Conservation (phyloP, 92 coral and sea anemone species). For the Parazoanthus swiftii region DNA sequence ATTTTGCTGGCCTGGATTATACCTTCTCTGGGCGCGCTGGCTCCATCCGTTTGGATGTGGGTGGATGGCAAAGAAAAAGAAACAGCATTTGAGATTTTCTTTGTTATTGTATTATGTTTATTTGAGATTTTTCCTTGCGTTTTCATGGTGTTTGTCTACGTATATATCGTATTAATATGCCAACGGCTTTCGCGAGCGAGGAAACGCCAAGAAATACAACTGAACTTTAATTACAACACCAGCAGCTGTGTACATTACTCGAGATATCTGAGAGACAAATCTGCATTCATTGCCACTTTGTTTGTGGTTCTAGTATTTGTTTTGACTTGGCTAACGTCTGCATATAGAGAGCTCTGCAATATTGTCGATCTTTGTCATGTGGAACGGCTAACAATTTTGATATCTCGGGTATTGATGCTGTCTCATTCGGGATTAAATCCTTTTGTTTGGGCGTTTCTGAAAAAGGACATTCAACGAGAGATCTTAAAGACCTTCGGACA, state of each 20-base stretch:
- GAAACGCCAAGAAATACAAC: background rate
- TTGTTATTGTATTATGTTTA: background rate
- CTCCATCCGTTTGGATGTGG: background rate
- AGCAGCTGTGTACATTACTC: slow-evolving; percentile 1
- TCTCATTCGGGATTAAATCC: background rate
- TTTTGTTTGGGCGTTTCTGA: slow-evolving; percentile 3
- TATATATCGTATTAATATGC: background rate
- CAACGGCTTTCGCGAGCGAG: background rate
- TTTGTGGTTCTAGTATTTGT: background rate
- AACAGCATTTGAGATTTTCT: background rate
- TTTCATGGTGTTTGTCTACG: slow-evolving; percentile 1
- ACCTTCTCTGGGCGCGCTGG: background rate
- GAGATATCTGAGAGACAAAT: background rate
- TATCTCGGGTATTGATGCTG: slow-evolving; percentile 7
- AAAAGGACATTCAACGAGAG: slow-evolving; percentile 16
- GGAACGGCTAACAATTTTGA: background rate
- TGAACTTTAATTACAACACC: background rate
- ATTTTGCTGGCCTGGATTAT: background rate
- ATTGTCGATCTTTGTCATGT: background rate
- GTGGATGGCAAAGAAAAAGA: background rate
- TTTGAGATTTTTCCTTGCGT: background rate
- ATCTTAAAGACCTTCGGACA: background rate
- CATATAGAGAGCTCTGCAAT: background rate
- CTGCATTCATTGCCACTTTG: background rate
- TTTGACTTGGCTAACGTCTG: background rate